These are phyloP conservation scores for Valencia hispanica DNA, from an alignment of 2,797 vertebrate species.

Conservation along the genomic window DNA sequence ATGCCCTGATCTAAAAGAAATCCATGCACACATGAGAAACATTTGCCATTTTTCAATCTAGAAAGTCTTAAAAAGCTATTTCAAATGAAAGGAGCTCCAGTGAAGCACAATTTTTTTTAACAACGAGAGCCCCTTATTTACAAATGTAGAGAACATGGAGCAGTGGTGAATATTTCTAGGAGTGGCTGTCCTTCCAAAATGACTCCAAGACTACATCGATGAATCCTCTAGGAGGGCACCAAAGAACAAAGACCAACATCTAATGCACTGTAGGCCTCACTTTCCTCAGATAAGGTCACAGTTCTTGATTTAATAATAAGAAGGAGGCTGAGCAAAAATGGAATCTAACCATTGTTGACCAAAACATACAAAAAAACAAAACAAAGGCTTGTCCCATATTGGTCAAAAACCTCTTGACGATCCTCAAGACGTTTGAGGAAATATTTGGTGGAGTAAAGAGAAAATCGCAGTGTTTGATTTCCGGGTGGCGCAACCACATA, in stretches of 20 bases:
- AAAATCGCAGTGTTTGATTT: background rate
- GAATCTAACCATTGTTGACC: background rate
- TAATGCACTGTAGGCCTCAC: background rate
- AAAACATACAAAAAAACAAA: no score
- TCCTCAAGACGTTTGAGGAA: background rate
- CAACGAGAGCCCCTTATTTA: no score
- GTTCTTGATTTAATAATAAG: background rate
- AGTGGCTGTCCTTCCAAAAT: background rate
- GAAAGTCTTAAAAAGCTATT: background rate
- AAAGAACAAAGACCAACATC: background rate
- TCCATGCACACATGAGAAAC: background rate
- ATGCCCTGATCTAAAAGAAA: background rate
- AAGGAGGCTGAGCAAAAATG: background rate
- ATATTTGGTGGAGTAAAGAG: background rate
- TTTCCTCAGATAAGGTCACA: background rate
- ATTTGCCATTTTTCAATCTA: background rate
- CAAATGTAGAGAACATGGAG: no score
- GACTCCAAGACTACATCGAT: background rate
- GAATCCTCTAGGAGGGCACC: background rate
- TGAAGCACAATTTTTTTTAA: background rate
- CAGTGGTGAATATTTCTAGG: background rate
- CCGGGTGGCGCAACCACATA: no score
- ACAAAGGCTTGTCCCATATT: background rate
- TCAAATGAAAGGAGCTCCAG: background rate
- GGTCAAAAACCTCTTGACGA: background rate